Percentiles rank a stretch among this genome's conserved stretches.
phyloP scores from a whole-genome alignment of 2,888 invertebrate species.

The Meganola albula region DNA sequence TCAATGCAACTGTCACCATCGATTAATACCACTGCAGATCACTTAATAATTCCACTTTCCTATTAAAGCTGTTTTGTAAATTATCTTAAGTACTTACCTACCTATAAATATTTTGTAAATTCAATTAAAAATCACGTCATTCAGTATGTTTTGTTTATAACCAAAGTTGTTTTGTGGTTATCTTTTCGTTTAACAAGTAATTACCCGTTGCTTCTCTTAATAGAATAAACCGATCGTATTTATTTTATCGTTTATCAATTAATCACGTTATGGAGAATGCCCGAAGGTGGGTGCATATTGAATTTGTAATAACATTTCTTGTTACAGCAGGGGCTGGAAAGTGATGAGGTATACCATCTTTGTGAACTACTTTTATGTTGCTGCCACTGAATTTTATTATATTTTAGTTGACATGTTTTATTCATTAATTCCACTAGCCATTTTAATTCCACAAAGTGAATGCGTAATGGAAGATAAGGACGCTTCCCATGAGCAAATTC shows the following conservation, averaged over 20 bases:
- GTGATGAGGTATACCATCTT: slow-evolving; percentile 89
- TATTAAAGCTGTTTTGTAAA: slow-evolving; percentile 34
- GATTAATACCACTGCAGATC: slow-evolving; percentile 49
- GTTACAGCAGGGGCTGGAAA: slow-evolving; percentile 95
- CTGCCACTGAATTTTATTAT: slow-evolving; percentile 74
- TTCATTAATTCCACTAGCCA: slow-evolving; percentile 72
- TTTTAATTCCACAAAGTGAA: slow-evolving; percentile 68
- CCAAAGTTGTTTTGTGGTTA: slow-evolving; percentile 38
- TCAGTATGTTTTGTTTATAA: slow-evolving; percentile 42
- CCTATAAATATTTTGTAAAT: slow-evolving; percentile 25
- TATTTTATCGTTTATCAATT: slow-evolving; percentile 44
- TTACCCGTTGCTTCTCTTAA: slow-evolving; percentile 30
- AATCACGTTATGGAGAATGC: slow-evolving; percentile 56
- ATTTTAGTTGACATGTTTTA: slow-evolving; percentile 70
- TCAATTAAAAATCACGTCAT: slow-evolving; percentile 34
- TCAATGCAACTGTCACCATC: slow-evolving; percentile 53
- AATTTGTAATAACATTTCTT: slow-evolving; percentile 78
- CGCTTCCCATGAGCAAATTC: slow-evolving; percentile 70
- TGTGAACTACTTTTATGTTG: slow-evolving; percentile 77
- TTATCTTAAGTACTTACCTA: too few species aligned
- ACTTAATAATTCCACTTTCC: slow-evolving; percentile 43
- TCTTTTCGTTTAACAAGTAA: slow-evolving; percentile 31
- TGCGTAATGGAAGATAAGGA: slow-evolving; percentile 74
- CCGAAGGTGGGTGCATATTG: slow-evolving; percentile 77
- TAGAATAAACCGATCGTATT: slow-evolving; percentile 30